A percentile compares a stretch with the other conserved stretches of the same genome.
Conservation (phyloP, 2,113 vertebrate species). For the Camelus bactrianus region DNA sequence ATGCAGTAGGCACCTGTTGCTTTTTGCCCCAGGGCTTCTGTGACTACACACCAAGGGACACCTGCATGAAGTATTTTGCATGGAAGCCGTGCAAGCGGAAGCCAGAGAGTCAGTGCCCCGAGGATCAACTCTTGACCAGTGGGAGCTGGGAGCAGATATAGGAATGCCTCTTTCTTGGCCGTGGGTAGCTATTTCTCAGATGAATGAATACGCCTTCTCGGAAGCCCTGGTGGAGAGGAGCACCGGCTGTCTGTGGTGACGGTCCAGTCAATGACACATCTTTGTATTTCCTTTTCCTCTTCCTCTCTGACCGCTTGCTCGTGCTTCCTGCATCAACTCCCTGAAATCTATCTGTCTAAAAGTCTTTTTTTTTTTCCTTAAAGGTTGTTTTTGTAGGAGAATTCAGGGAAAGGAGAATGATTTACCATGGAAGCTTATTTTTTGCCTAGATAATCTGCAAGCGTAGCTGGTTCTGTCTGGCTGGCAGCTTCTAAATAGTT, state of each 20-base stretch:
- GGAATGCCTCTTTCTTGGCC: neutral
- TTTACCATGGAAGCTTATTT: neutral
- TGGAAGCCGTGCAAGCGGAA: neutral
- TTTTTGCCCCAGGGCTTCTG: neutral
- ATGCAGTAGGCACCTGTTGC: neutral
- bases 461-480: neutral
- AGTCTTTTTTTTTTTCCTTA: neutral
- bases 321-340: neutral
- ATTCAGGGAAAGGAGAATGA: neutral
- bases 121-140: neutral
- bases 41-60: neutral
- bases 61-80: neutral
- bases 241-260: neutral
- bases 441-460: neutral
- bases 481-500: neutral
- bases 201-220: neutral
- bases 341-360: neutral
- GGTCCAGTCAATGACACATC: neutral
- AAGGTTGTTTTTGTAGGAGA: neutral
- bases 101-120: neutral
- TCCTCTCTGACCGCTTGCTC: neutral
- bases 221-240: neutral
- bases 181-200: neutral
- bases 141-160: neutral
- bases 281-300: neutral